Base-by-base conservation (phyloP, 2,888 invertebrate species). In the Hydropsyche betteni region DNA sequence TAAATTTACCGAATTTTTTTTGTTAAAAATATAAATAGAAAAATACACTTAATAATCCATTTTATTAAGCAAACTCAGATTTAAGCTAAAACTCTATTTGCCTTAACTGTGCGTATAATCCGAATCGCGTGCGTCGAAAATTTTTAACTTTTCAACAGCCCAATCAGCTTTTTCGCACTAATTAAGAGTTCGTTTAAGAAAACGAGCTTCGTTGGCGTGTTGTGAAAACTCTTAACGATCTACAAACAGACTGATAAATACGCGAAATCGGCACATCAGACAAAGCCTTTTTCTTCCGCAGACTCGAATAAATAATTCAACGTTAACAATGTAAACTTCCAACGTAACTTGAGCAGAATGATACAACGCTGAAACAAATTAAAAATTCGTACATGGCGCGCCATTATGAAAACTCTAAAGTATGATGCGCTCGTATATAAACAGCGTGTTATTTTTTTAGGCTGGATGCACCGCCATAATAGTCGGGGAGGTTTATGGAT, bases 141-240 rank as follows among this genome's bases (percentile, higher is more conserved):
- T 8, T 44, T 44, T 10, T 44, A 8, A 44, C 6, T 10, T 44
- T 10, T 44, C 44, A 44, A 44, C 44, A 44, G 44, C 44, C 44
- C 10, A 44, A 44, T 44, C 44, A 44, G 44, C 44, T 44, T 44
- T 44, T 44, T 12, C 64, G 36, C 64, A 36, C 16, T 24, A 61
- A 64, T 64, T 64, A 64, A 64, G 64, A 58, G 34, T 64, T 64
- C 64, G 55, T 6, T 64, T 36, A 64, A 64, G 64, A 64, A 64
- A 64, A 33, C 64, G 10, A 36, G 36, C 36, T 58, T 44, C 44
- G 44, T 44, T 44, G 44, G 58, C 58, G 58, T 58, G 58, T 58
- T 58, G 58, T 58, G 64, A 64, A 64, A 24, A 14, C 55, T 64
- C 64, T 24, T 64, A 64, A 64, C 36, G 64, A 64, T 64, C 10